phyloP scores from a whole-genome alignment of 2,888 invertebrate species.

The Ennomos quercinarius region DNA sequence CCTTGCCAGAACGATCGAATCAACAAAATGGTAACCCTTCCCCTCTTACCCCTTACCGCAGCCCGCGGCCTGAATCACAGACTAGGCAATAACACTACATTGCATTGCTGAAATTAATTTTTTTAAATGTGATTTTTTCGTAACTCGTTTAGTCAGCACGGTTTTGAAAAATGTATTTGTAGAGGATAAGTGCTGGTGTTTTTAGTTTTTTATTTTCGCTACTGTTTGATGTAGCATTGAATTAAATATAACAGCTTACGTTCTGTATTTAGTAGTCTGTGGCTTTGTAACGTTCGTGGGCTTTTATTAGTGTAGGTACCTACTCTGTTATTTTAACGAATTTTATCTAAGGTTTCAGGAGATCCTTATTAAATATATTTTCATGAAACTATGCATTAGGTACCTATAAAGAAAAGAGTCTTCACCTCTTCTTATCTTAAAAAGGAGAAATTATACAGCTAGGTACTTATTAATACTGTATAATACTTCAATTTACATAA shows the following conservation, averaged over 20 bases:
- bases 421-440: too few relatives aligned
- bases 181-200: not conserved
- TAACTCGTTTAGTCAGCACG: not conserved
- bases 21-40: constrained; percentile 50
- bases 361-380: too few relatives aligned
- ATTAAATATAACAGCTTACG: not conserved
- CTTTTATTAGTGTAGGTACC: constrained; percentile 59
- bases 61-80: constrained; percentile 54
- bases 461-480: too few relatives aligned
- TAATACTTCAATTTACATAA: too few relatives aligned
- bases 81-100: constrained; percentile 42
- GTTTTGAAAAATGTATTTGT: not conserved
- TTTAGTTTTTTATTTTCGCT: not conserved
- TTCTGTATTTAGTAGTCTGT: constrained; percentile 56
- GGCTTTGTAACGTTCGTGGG: constrained; percentile 40
- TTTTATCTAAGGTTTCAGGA: too few relatives aligned
- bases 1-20: constrained; percentile 52
- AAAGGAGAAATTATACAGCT: too few relatives aligned
- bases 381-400: too few relatives aligned
- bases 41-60: constrained; percentile 25
- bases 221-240: not conserved
- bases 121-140: not conserved
- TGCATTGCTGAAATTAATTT: constrained; percentile 1
- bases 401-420: too few relatives aligned
- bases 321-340: not conserved